Conservation (phyloP, 1,140 invertebrate species). For the Nomia melanderi region DNA sequence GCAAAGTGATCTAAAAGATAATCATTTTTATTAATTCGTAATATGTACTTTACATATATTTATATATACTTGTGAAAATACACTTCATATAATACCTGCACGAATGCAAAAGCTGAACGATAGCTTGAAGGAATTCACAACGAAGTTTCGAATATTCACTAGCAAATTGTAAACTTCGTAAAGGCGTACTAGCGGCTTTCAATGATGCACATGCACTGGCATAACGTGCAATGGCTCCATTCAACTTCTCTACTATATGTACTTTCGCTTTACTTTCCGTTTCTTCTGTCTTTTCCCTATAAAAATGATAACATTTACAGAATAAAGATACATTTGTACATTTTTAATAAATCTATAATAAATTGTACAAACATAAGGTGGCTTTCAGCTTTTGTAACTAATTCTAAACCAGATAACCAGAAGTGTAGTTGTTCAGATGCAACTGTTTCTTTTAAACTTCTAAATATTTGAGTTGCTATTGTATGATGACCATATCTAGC, state of each 20-base stretch:
- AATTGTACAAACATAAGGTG: conserved; percentile 77
- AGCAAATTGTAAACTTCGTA: conserved; percentile 87
- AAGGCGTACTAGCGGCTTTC: conserved; percentile 87
- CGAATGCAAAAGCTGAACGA: conserved; percentile 88
- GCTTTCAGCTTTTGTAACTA: conserved; percentile 86
- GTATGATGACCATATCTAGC: conserved; percentile 91
- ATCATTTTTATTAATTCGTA: conserved; percentile 12
- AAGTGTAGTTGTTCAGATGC: conserved; percentile 95
- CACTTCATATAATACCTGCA: conserved; percentile 79
- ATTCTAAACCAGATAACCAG: conserved; percentile 90
- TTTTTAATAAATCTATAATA: neutral
- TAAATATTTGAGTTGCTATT: conserved; percentile 86
- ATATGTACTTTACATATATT: neutral
- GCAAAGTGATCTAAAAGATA: conserved; percentile 85
- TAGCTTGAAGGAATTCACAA: conserved; percentile 88
- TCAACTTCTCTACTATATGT: conserved; percentile 83
- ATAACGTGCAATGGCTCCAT: conserved; percentile 83
- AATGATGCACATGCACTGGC: conserved; percentile 86
- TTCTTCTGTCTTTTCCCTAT: conserved; percentile 70
- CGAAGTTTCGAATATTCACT: conserved; percentile 89
- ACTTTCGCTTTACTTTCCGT: conserved; percentile 63
- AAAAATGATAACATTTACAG: conserved; percentile 31
- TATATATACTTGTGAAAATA: neutral
- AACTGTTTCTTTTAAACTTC: conserved; percentile 86
- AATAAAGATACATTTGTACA: neutral